Percentiles rank a stretch among this genome's conserved stretches.
Conservation (phyloP, 2,888 invertebrate genomes). For the Athalia rosae region DNA sequence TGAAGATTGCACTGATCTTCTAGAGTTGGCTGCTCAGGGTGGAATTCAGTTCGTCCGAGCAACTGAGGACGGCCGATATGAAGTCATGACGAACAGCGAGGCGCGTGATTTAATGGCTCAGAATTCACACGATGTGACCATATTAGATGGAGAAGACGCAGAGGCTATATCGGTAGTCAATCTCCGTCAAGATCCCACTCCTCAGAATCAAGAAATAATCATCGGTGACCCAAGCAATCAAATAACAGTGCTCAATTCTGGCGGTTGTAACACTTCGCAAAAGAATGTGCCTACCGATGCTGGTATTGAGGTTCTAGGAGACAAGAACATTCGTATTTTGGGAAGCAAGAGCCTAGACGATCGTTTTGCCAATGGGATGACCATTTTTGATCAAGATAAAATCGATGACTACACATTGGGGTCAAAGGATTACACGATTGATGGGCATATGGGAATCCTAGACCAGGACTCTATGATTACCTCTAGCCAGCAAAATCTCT, state of each 20-base stretch:
- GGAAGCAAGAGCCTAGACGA: conserved; percentile 65
- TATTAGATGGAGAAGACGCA: conserved; percentile 67
- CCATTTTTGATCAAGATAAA: conserved; percentile 65
- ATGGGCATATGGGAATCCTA: background rate
- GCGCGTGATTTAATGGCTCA: conserved; percentile 72
- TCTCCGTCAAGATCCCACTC: conserved; percentile 1
- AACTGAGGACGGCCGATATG: conserved; percentile 72
- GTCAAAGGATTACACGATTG: conserved; percentile 54
- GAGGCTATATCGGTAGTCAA: conserved; percentile 66
- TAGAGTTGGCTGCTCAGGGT: conserved; percentile 71
- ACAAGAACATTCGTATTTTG: conserved; percentile 66
- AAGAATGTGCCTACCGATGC: conserved; percentile 50
- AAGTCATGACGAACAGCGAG: conserved; percentile 71
- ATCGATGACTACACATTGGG: conserved; percentile 67
- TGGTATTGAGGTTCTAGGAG: conserved; percentile 65
- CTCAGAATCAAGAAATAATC: conserved; percentile 45
- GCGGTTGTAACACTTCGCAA: background rate
- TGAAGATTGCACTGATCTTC: conserved; percentile 69
- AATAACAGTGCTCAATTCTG: conserved; percentile 66
- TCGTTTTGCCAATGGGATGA: conserved; percentile 63
- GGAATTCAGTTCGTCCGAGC: conserved; percentile 73
- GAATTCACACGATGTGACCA: conserved; percentile 70
- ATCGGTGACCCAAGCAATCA: conserved; percentile 59
- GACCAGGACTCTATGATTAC: background rate
- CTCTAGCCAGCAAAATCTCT: background rate